Percentiles rank a stretch among this genome's conserved stretches.
These are phyloP conservation scores for Drymodes brunneopygia DNA, from an alignment of 2,113 vertebrate species.

Conservation along the genomic window DNA sequence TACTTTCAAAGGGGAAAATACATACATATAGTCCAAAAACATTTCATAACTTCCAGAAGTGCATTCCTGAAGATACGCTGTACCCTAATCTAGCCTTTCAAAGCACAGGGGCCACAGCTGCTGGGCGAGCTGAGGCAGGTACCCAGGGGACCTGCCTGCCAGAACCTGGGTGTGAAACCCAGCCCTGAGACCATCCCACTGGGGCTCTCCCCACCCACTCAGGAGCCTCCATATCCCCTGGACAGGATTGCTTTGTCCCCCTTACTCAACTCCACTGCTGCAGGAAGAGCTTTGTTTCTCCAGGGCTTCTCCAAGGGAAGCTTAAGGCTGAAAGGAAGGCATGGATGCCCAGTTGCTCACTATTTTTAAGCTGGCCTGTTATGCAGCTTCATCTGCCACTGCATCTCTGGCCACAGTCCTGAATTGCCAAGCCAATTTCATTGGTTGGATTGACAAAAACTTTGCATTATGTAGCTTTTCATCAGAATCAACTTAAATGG, in stretches of 20 bases:
- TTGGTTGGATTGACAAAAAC: neutral
- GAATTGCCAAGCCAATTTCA: neutral
- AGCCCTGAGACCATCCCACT: neutral
- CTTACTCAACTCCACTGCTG: neutral
- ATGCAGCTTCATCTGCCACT: neutral
- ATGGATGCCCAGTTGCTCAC: neutral
- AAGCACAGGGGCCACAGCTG: neutral
- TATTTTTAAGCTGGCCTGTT: neutral
- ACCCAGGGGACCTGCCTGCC: neutral
- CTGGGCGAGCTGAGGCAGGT: neutral
- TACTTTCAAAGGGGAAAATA: neutral
- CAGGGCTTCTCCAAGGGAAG: neutral
- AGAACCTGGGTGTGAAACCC: neutral
- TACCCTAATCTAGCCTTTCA: neutral
- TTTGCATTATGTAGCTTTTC: neutral
- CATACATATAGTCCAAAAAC: neutral
- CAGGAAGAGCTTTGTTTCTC: neutral
- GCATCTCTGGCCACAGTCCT: neutral
- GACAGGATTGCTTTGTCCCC: too few relatives aligned
- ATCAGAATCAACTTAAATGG: neutral
- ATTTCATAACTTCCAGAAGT: neutral
- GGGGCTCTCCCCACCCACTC: rapidly evolving
- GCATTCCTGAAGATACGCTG: neutral
- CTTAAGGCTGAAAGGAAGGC: neutral
- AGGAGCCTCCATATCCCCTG: neutral